A percentile compares a stretch with the other conserved stretches of the same genome.
Evolutionary conservation across 1,140 invertebrate species (phyloP).

Genomic region (Drosophila repletoides): DNA sequence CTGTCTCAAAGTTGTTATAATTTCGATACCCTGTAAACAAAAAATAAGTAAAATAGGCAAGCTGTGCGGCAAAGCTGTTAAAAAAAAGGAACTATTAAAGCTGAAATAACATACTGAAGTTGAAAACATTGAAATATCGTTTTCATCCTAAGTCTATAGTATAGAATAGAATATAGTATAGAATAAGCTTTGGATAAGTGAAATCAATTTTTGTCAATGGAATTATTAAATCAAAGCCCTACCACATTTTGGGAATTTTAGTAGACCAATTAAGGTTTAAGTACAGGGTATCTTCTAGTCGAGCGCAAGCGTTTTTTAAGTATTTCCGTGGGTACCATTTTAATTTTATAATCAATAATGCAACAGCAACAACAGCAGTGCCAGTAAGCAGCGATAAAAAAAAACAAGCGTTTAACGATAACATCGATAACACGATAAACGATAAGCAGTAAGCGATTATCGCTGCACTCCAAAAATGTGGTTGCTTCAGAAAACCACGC

Average conservation of each 20-base stretch:
- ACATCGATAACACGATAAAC: constrained; percentile 14
- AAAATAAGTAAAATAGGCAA: too few relatives aligned
- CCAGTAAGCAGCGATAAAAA: constrained; percentile 19
- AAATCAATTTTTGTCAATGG: too few relatives aligned
- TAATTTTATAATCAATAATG: constrained; percentile 38
- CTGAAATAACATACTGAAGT: too few relatives aligned
- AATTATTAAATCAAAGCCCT: too few relatives aligned
- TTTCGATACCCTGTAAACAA: background rate
- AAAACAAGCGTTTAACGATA: constrained; percentile 14
- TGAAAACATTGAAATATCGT: too few relatives aligned
- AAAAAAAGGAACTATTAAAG: too few relatives aligned
- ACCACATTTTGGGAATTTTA: background rate
- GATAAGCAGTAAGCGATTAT: constrained; percentile 28
- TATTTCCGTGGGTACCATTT: too few relatives aligned
- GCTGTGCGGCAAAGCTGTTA: too few relatives aligned
- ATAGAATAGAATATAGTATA: too few relatives aligned
- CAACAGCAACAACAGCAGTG: constrained; percentile 5
- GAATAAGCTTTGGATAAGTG: too few relatives aligned
- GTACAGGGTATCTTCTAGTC: background rate
- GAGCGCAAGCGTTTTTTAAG: background rate
- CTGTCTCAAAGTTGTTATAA: constrained; percentile 9
- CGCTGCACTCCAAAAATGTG: constrained; percentile 44
- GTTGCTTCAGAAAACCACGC: constrained; percentile 36
- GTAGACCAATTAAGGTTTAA: background rate
- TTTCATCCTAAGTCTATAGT: too few relatives aligned